Evolutionary conservation across 1,140 invertebrate species (phyloP).

Genomic region (Platyscapa corneri): DNA sequence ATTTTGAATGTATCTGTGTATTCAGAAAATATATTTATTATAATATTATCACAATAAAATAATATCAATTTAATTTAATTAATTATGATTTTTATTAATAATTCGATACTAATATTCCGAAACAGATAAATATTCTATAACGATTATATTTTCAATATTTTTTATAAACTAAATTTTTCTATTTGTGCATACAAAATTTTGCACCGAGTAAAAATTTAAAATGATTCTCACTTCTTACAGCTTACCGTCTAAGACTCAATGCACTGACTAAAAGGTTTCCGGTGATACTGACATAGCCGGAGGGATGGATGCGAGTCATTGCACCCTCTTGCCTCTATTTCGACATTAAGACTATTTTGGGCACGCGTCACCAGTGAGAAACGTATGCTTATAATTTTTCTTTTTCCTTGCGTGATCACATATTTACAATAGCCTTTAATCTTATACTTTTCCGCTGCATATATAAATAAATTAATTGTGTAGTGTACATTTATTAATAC

Average conservation of each 20-base stretch:
- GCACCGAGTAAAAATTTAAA: neutral
- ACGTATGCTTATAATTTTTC: neutral
- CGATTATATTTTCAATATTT: too few relatives aligned
- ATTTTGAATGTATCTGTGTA: too few relatives aligned
- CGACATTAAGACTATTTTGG: slow-evolving; percentile 62
- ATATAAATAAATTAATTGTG: too few relatives aligned
- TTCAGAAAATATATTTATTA: too few relatives aligned
- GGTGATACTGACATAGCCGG: neutral
- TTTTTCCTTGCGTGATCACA: neutral
- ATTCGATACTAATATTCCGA: too few relatives aligned
- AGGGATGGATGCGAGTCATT: slow-evolving; percentile 57
- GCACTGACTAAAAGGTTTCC: neutral
- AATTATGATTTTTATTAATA: too few relatives aligned
- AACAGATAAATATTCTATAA: too few relatives aligned
- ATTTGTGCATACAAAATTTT: too few relatives aligned
- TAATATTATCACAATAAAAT: too few relatives aligned
- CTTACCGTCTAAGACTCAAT: neutral
- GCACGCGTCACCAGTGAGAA: slow-evolving; percentile 54
- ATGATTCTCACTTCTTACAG: neutral
- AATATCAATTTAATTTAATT: too few relatives aligned
- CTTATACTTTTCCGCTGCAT: neutral
- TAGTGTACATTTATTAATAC: too few relatives aligned
- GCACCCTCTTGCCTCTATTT: slow-evolving; percentile 60
- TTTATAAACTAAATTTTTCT: too few relatives aligned
- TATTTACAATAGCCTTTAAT: slow-evolving; percentile 1